Evolutionary conservation across 2,113 vertebrate genomes (phyloP).

Genomic region (Montifringilla adamsi): DNA sequence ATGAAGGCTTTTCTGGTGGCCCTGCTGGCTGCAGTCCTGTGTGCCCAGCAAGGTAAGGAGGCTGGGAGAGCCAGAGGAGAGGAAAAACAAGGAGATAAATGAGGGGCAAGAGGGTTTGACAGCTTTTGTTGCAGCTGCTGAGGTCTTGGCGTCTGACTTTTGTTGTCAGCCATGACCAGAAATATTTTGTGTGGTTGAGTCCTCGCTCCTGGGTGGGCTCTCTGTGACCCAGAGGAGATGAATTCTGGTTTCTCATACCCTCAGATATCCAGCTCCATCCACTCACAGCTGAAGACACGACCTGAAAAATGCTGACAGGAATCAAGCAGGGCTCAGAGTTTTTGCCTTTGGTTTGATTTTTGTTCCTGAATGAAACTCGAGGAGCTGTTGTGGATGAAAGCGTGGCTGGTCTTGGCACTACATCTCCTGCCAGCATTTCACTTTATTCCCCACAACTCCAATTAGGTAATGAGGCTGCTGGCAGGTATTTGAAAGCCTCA

Average conservation of each 20-base stretch:
- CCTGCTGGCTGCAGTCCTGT: slow-evolving; percentile 36
- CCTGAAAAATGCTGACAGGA: not conserved
- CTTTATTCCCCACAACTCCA: not conserved
- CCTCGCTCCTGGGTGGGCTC: not conserved
- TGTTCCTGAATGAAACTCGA: not conserved
- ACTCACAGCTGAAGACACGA: not conserved
- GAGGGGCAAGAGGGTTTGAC: not conserved
- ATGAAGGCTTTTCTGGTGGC: slow-evolving; percentile 53
- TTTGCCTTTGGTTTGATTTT: not conserved
- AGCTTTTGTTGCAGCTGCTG: not conserved
- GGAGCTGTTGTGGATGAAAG: not conserved
- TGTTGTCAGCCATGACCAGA: rapidly evolving
- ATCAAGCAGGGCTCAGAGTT: not conserved
- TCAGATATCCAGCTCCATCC: not conserved
- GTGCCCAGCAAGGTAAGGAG: slow-evolving; percentile 47
- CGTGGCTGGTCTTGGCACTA: rapidly evolving
- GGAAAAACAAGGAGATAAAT: not conserved
- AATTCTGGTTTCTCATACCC: not conserved
- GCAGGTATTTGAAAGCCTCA: not conserved
- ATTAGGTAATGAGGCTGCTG: not conserved
- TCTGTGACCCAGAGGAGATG: not conserved
- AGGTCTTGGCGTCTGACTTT: not conserved
- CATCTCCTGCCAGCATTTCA: not conserved
- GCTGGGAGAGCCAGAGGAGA: not conserved
- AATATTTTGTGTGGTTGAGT: not conserved